Conservation (phyloP, 2,113 vertebrate genomes). For the Entomyzon cyanotis region DNA sequence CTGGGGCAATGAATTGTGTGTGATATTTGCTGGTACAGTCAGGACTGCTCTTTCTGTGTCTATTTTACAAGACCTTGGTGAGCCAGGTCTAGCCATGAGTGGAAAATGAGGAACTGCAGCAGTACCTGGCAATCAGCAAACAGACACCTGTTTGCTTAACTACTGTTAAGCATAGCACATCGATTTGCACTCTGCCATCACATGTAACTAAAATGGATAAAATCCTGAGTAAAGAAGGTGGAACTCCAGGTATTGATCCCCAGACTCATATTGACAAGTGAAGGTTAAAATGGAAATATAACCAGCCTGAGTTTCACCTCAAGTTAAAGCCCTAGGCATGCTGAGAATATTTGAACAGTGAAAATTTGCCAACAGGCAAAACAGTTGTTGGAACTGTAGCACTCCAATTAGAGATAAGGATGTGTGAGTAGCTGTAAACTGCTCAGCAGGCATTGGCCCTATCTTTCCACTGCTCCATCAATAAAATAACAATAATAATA, state of each 20-base stretch:
- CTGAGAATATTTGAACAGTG: not conserved
- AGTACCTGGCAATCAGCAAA: not conserved
- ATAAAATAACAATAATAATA: not conserved
- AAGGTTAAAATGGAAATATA: constrained; percentile 25
- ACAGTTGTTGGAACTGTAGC: not conserved
- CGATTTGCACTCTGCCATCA: not conserved
- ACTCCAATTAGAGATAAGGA: not conserved
- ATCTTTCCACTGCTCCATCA: not conserved
- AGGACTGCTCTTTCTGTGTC: not conserved
- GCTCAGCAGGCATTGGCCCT: not conserved
- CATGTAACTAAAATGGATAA: not conserved
- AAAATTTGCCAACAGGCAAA: constrained; percentile 43
- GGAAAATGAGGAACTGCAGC: not conserved
- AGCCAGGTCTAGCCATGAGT: not conserved
- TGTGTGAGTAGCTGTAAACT: not conserved
- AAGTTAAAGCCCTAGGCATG: not conserved
- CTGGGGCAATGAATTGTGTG: not conserved
- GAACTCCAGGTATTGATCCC: not conserved
- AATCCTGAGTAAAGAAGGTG: not conserved
- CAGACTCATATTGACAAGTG: not conserved
- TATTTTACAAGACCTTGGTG: not conserved
- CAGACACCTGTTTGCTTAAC: not conserved
- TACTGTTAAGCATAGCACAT: not conserved
- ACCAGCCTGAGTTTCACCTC: constrained; percentile 4
- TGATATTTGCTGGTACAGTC: not conserved